Evolutionary conservation across 2,888 invertebrate species (phyloP).

Genomic region (Caenorhabditis sp.): DNA sequence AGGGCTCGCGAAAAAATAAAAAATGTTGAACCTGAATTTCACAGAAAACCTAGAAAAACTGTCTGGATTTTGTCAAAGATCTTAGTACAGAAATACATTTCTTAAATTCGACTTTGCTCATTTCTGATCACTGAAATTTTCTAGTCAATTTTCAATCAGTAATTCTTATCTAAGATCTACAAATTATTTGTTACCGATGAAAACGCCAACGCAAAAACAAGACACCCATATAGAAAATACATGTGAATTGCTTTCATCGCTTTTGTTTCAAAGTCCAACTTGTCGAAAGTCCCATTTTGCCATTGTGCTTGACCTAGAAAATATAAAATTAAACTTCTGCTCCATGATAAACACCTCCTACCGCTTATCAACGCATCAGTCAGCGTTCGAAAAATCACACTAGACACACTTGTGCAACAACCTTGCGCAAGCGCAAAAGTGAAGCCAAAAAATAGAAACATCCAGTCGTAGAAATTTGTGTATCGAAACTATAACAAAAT

Average conservation of each 20-base stretch:
- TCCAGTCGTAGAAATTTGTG: constrained; percentile 10
- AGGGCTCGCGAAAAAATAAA: too few relatives aligned
- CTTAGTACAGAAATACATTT: too few relatives aligned
- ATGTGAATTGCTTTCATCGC: constrained; percentile 40
- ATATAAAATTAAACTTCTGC: neutral
- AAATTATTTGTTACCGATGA: too few relatives aligned
- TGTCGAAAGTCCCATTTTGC: constrained; percentile 7
- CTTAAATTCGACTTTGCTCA: too few relatives aligned
- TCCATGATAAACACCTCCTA: neutral
- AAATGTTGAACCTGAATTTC: too few relatives aligned
- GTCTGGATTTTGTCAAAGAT: too few relatives aligned
- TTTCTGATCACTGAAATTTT: too few relatives aligned
- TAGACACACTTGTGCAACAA: constrained; percentile 12
- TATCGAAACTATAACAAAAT: constrained; percentile 20
- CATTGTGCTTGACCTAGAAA: constrained; percentile 19
- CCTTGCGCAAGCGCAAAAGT: constrained; percentile 20
- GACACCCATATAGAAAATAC: constrained; percentile 45
- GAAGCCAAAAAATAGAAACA: constrained; percentile 13
- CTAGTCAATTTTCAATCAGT: too few relatives aligned
- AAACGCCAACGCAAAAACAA: constrained; percentile 45
- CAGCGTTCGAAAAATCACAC: constrained; percentile 23
- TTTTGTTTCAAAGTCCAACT: constrained; percentile 7
- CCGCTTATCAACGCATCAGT: constrained; percentile 33
- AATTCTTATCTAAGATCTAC: too few relatives aligned
- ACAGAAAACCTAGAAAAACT: too few relatives aligned